Percentiles rank a stretch among this genome's conserved stretches.
Conservation (phyloP, 2,113 vertebrate species). For the Nestor notabilis region DNA sequence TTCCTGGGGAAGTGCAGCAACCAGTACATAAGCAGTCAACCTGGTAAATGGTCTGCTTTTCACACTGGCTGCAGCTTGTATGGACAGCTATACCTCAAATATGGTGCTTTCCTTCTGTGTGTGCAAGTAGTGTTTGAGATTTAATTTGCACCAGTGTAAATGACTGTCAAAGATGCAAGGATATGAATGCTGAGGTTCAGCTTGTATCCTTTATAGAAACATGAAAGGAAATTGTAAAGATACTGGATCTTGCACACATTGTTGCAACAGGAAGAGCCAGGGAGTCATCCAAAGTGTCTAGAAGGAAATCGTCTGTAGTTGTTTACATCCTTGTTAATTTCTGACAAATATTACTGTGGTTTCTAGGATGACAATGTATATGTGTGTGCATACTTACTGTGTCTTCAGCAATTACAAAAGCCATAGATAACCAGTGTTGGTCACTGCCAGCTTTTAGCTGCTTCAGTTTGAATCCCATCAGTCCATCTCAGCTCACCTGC, state of each 20-base stretch:
- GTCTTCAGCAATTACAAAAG: not conserved
- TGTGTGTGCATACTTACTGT: not conserved
- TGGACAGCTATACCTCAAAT: not conserved
- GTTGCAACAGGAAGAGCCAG: not conserved
- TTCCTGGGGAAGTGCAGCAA: not conserved
- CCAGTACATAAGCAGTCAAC: not conserved
- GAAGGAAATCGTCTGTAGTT: not conserved
- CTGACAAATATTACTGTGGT: not conserved
- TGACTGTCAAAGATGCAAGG: not conserved
- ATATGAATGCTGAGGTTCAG: not conserved
- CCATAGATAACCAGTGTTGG: not conserved
- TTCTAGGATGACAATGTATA: not conserved
- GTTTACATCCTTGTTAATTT: not conserved
- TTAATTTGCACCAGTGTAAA: not conserved
- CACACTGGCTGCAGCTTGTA: not conserved
- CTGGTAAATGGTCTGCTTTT: not conserved
- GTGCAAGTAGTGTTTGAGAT: not conserved
- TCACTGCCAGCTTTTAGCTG: not conserved
- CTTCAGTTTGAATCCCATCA: not conserved
- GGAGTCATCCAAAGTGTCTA: not conserved
- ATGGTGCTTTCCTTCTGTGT: not conserved
- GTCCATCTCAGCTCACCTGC: not conserved
- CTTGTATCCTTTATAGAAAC: not conserved
- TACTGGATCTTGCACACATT: not conserved
- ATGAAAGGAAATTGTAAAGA: not conserved